Evolutionary conservation across 2,888 invertebrate genomes (phyloP).

Genomic region (Ormia ochracea): DNA sequence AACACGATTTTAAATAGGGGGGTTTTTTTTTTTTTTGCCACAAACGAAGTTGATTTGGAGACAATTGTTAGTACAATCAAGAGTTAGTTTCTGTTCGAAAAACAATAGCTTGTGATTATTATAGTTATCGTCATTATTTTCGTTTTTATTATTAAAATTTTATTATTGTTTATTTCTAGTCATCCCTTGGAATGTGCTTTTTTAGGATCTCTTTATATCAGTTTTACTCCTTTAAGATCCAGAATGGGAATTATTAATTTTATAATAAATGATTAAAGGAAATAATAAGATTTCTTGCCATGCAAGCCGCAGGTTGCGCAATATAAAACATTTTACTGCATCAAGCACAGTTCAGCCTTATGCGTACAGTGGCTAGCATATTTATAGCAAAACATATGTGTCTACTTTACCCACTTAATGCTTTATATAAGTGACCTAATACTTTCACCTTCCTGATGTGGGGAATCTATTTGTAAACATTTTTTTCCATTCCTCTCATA

Average conservation of each 20-base stretch:
- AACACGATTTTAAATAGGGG: conserved; percentile 50
- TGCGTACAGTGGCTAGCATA: too few relatives aligned
- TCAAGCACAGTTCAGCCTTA: too few relatives aligned
- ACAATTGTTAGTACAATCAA: conserved; percentile 55
- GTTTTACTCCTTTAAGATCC: background rate
- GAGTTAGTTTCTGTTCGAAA: conserved; percentile 35
- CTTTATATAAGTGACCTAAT: too few relatives aligned
- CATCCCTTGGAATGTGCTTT: conserved; percentile 24
- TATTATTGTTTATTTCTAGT: conserved; percentile 27
- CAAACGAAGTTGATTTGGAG: conserved; percentile 62
- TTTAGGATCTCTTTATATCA: background rate
- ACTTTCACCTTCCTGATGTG: too few relatives aligned
- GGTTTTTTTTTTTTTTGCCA: conserved; percentile 20
- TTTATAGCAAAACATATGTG: too few relatives aligned
- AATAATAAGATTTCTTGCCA: background rate
- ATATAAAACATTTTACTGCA: too few relatives aligned
- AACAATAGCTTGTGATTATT: conserved; percentile 63
- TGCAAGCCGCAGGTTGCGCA: background rate
- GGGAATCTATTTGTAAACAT: too few relatives aligned
- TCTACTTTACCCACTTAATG: too few relatives aligned
- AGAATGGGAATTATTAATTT: background rate
- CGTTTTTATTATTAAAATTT: background rate
- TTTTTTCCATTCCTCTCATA: too few relatives aligned
- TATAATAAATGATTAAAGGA: background rate
- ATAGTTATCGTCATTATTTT: conserved; percentile 53